phyloP scores from a whole-genome alignment of 2,888 invertebrate genomes.

The Oscheius sp. region DNA sequence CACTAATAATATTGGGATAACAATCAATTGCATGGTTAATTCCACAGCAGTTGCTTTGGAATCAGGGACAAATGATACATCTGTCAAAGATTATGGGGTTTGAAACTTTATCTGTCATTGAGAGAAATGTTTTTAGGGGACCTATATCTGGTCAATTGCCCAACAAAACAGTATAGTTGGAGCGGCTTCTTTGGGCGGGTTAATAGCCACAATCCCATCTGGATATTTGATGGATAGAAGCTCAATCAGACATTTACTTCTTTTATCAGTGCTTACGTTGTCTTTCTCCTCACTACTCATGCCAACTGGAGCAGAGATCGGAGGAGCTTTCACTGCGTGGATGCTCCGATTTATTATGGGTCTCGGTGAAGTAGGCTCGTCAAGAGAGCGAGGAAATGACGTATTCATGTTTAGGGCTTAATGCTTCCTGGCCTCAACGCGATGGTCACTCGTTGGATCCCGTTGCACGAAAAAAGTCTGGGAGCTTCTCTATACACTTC shows the following conservation, averaged over 20 bases:
- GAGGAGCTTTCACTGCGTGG: conserved; percentile 46
- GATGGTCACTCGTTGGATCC: conserved; percentile 60
- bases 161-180: conserved; percentile 40
- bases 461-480: conserved; percentile 53
- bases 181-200: conserved; percentile 39
- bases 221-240: conserved; percentile 36
- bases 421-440: conserved; percentile 57
- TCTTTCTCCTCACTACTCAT: conserved; percentile 35
- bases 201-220: conserved; percentile 36
- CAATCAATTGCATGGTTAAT: conserved; percentile 59
- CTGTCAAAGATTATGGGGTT: conserved; percentile 11
- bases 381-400: neutral
- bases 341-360: conserved; percentile 54
- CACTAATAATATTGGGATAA: conserved; percentile 54
- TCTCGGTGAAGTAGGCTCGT: conserved; percentile 40
- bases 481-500: conserved; percentile 59
- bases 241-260: conserved; percentile 41
- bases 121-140: conserved; percentile 30
- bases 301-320: conserved; percentile 40
- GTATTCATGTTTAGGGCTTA: conserved; percentile 40
- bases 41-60: conserved; percentile 52
- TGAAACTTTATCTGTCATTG: neutral
- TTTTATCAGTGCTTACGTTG: conserved; percentile 26
- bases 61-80: neutral
- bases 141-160: conserved; percentile 35